These are phyloP conservation scores for Delichon dasypus DNA, from an alignment of 2,797 vertebrate genomes.

Conservation along the genomic window DNA sequence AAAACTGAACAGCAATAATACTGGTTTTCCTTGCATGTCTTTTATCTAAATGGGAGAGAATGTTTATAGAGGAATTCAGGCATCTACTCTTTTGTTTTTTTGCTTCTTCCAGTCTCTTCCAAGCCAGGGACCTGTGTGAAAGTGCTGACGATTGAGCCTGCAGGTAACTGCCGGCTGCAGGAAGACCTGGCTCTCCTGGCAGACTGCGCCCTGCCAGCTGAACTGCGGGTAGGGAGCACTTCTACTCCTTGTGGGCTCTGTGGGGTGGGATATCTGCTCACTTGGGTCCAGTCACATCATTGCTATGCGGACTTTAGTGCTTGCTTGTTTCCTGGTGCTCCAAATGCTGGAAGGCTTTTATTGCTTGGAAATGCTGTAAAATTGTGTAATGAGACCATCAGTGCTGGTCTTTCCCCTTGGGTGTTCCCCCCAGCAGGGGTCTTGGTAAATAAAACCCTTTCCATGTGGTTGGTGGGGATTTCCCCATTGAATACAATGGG, in stretches of 20 bases:
- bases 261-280: background rate
- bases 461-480: background rate
- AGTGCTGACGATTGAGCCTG: slow-evolving; percentile 90
- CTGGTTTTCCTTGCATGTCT: background rate
- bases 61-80: slow-evolving; percentile 25
- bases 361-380: background rate
- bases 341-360: background rate
- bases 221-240: slow-evolving; percentile 82
- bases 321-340: background rate
- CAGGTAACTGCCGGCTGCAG: slow-evolving; percentile 83
- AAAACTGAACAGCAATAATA: background rate
- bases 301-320: background rate
- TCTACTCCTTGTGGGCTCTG: background rate
- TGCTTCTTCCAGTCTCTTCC: slow-evolving; percentile 84
- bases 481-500: background rate
- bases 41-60: background rate
- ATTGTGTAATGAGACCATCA: background rate
- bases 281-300: background rate
- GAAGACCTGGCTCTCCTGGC: slow-evolving; percentile 92
- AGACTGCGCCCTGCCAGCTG: slow-evolving; percentile 87
- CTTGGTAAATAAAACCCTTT: background rate
- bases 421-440: background rate
- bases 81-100: slow-evolving; percentile 39
- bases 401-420: background rate
- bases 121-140: slow-evolving; percentile 96